A percentile compares a stretch with the other conserved stretches of the same genome.
Evolutionary conservation across 2,888 invertebrate genomes (phyloP).

Genomic region (Andricus quercusramuli): DNA sequence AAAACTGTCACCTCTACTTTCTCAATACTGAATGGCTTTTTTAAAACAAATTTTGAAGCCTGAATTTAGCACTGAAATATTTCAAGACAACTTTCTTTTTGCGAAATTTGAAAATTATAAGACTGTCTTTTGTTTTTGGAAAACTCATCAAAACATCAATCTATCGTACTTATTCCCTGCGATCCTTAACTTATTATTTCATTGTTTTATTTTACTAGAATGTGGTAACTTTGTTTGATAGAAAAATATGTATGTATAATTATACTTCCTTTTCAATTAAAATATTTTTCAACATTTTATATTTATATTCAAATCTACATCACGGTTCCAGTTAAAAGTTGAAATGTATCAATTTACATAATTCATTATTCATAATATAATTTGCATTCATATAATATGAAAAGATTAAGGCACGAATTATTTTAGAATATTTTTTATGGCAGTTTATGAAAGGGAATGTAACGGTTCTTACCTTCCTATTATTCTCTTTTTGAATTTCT

Average conservation of each 20-base stretch:
- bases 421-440: background rate
- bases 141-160: too few species aligned
- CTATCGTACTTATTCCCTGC: too few species aligned
- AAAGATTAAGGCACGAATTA: background rate
- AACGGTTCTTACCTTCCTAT: background rate
- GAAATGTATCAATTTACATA: background rate
- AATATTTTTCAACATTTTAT: background rate
- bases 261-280: background rate
- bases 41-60: too few species aligned
- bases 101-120: too few species aligned
- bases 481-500: background rate
- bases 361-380: background rate
- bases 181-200: background rate
- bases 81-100: too few species aligned
- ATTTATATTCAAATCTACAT: background rate
- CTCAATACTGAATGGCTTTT: too few species aligned
- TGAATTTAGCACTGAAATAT: too few species aligned
- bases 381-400: background rate
- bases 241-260: background rate
- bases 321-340: background rate
- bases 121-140: too few species aligned
- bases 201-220: background rate
- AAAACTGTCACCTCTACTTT: too few species aligned
- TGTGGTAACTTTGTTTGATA: background rate
- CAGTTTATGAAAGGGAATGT: background rate